Base-by-base conservation (phyloP, 2,113 vertebrate species). In the Lasiurus borealis region DNA sequence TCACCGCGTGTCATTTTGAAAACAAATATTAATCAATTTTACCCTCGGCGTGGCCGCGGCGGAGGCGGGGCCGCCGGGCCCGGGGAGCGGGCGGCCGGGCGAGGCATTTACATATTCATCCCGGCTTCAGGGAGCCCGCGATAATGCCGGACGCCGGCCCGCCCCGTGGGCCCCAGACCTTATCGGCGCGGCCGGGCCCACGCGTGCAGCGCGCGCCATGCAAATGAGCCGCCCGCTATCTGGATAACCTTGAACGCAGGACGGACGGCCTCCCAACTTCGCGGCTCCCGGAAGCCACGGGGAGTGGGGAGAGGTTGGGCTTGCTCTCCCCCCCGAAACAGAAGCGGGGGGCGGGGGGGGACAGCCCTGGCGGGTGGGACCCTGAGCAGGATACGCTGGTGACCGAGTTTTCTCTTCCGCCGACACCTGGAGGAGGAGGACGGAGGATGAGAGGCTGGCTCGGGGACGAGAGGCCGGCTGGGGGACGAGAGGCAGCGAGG, bases 11-110 rank as follows among this genome's bases (percentile, higher is more conserved):
- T 99, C 99, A 99, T 99, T 99, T 99, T 99, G 99, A 99, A 99
- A 99, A 99, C 99, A 99, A 99, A 99, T 99, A 99, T 99, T 99
- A 99, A 99, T 99, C 99, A 99, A 99, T 99, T 99, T 99, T 99
- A 98, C 98, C 98, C 98, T 98, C 98, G 97, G 99, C 98, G 98
- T 98, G 98, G 98, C 98, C 97, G 95, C 81, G 62, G 98, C 97
- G 97, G 98, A 95, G 98, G 98, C 96, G 98, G 98, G 97, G 98
- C 98, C 98, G 98, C 98, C 96, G 96, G 95, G 93, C 97, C 98
- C 97, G 96, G 85, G 92, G 97, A 96, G 85, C 98, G 98, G 98
- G 97, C 97, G 98, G 98, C 98, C 97, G 93, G 91, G 97, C 94
- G 97, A 98, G 96, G 97, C 98, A 99, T 99, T 98, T 98, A 98